Conservation (phyloP, 2,888 invertebrate genomes). For the Zaprionus bogoriensis region DNA sequence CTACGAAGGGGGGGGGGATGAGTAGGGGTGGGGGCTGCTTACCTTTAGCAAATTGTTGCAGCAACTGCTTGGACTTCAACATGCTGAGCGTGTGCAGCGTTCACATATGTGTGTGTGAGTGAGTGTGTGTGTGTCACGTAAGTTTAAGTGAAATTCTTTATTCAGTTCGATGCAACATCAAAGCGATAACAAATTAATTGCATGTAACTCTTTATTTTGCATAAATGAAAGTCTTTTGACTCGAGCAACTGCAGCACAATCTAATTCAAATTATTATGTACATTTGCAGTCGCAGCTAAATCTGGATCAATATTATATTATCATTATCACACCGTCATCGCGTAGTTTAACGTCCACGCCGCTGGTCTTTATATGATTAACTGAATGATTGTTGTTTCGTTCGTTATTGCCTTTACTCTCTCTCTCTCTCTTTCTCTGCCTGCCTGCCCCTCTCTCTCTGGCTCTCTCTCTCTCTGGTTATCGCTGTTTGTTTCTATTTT, state of each 20-base stretch:
- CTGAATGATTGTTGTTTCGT: constrained; percentile 57
- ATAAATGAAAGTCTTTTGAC: background rate
- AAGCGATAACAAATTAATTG: constrained; percentile 4
- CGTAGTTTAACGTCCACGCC: constrained; percentile 53
- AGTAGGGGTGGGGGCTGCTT: constrained; percentile 36
- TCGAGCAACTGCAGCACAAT: background rate
- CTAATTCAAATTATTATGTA: constrained; percentile 2
- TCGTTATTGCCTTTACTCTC: constrained; percentile 18
- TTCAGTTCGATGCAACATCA: background rate
- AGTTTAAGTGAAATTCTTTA: constrained; percentile 19
- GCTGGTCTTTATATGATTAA: constrained; percentile 45
- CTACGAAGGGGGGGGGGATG: too few species aligned
- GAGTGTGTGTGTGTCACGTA: constrained; percentile 1
- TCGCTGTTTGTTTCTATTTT: constrained; percentile 67
- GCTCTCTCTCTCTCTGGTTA: constrained; percentile 46
- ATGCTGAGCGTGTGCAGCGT: constrained; percentile 51
- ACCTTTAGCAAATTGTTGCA: constrained; percentile 74
- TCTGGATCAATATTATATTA: constrained; percentile 19
- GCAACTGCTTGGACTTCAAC: constrained; percentile 74
- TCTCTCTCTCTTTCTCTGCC: constrained; percentile 34
- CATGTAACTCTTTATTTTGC: constrained; percentile 6
- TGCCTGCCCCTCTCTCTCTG: constrained; percentile 21
- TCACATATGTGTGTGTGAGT: constrained; percentile 19
- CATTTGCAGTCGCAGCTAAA: background rate
- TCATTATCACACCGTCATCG: constrained; percentile 26